Conservation (phyloP, 2,113 vertebrate species). For the Mystacornis crossleyi region DNA sequence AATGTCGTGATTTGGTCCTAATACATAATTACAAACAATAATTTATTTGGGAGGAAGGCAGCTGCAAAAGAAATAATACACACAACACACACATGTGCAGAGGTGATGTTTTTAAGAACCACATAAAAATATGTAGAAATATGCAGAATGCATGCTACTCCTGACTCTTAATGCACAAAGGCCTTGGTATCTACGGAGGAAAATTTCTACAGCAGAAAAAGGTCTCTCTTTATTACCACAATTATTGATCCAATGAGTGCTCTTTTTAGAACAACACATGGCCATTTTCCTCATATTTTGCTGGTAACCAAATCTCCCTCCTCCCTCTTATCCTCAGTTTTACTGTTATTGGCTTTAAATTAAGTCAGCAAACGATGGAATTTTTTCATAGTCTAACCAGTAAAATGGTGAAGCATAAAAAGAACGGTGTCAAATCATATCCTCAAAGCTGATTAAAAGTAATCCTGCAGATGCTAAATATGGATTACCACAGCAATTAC, state of each 20-base stretch:
- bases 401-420: constrained; percentile 54
- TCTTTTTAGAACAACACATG: not conserved
- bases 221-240: not conserved
- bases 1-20: not conserved
- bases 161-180: not conserved
- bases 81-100: not conserved
- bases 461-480: constrained; percentile 67
- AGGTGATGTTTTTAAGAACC: not conserved
- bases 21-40: not conserved
- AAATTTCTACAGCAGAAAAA: not conserved
- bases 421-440: constrained; percentile 40
- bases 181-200: not conserved
- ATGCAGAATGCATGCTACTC: not conserved
- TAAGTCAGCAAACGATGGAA: not conserved
- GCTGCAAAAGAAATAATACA: not conserved
- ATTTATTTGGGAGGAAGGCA: not conserved
- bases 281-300: not conserved
- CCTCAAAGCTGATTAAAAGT: constrained; percentile 65
- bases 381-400: constrained; percentile 17
- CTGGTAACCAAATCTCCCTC: not conserved
- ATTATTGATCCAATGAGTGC: not conserved
- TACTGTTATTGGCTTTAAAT: constrained; percentile 39
- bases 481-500: constrained; percentile 69
- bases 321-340: not conserved
- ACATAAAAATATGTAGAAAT: not conserved